These are phyloP conservation scores for Dicycla oo DNA, from an alignment of 2,888 invertebrate genomes.

Conservation along the genomic window DNA sequence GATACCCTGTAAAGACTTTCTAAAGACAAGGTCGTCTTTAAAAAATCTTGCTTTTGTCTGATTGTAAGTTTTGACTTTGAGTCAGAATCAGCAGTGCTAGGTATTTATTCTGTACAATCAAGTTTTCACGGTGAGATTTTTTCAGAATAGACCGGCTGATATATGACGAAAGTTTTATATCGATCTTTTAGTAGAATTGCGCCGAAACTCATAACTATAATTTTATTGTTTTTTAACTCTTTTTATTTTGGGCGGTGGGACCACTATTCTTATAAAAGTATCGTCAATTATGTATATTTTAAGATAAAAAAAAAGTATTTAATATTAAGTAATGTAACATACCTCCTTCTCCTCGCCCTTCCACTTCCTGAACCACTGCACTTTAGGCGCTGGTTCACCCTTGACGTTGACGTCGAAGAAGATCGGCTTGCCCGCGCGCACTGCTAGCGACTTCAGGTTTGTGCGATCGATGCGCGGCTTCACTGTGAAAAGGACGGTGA, in stretches of 20 bases:
- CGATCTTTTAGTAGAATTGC: no score
- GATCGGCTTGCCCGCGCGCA: slow-evolving; percentile 97
- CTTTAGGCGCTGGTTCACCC: slow-evolving; percentile 98
- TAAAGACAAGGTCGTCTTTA: no score
- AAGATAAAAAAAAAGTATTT: neutral
- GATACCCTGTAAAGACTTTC: no score
- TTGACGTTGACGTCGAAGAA: slow-evolving; percentile 98
- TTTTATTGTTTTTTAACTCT: neutral
- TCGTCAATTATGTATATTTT: neutral
- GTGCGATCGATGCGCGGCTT: slow-evolving; percentile 99
- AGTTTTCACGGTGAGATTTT: no score
- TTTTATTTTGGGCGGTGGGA: neutral
- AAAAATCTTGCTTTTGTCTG: neutral
- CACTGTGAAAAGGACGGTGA: slow-evolving; percentile 88
- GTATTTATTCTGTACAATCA: no score
- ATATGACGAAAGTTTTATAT: neutral
- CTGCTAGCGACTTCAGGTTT: slow-evolving; percentile 96
- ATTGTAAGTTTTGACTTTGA: neutral
- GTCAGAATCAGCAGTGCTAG: no score
- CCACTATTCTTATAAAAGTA: neutral
- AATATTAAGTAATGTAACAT: slow-evolving; percentile 14
- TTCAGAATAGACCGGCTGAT: no score
- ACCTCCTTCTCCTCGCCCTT: slow-evolving; percentile 93
- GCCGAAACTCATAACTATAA: neutral
- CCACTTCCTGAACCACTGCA: slow-evolving; percentile 96